Percentiles rank a stretch among this genome's conserved stretches.
Evolutionary conservation across 2,113 vertebrate species (phyloP).

Genomic region (Pelecanoides urinatrix): DNA sequence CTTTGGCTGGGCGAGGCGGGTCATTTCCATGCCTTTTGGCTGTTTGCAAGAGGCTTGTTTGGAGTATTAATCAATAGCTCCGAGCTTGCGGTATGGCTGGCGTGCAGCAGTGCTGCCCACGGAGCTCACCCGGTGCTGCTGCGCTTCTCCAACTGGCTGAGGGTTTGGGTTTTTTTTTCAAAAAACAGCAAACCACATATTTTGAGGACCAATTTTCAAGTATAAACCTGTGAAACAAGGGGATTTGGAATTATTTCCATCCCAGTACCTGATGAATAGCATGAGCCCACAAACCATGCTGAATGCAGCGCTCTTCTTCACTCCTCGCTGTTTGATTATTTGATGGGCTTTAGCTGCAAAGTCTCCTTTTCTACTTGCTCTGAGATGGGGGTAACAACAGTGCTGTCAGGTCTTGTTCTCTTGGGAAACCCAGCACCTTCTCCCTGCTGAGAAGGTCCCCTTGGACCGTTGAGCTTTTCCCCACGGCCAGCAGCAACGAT

Average conservation of each 20-base stretch:
- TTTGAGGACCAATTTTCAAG: not conserved
- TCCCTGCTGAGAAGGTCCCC: not conserved
- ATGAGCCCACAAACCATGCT: rapidly evolving
- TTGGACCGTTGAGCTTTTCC: not conserved
- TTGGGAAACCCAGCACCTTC: not conserved
- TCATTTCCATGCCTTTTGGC: not conserved
- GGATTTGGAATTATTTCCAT: not conserved
- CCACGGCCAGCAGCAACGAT: rapidly evolving
- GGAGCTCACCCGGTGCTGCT: not conserved
- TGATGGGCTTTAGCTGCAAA: not conserved
- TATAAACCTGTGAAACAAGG: not conserved
- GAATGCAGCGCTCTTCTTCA: rapidly evolving
- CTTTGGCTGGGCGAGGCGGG: not conserved
- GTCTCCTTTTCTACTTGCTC: not conserved
- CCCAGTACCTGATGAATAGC: not conserved
- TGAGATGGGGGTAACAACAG: not conserved
- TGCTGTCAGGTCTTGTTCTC: not conserved
- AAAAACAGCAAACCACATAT: not conserved
- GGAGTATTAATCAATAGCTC: not conserved
- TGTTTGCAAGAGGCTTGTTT: not conserved
- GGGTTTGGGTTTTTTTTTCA: not conserved
- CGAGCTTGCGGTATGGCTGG: rapidly evolving
- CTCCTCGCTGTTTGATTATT: rapidly evolving
- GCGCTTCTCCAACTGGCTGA: not conserved
- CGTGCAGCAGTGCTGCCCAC: not conserved